phyloP scores from a whole-genome alignment of 2,797 vertebrate species.

The Tiaroga cobitis region DNA sequence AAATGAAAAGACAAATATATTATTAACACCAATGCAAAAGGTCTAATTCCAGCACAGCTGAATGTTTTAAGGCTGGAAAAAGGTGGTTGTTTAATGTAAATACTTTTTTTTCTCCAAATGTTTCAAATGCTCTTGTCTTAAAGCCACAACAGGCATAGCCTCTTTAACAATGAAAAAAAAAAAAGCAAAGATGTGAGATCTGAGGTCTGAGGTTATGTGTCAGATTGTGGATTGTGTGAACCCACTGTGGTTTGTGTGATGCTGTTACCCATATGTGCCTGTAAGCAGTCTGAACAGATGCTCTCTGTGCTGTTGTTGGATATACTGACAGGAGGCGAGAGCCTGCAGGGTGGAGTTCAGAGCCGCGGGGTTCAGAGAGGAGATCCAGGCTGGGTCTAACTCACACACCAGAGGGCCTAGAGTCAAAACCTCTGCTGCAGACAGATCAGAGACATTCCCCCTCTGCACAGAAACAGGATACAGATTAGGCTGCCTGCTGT shows the following conservation, averaged over 20 bases:
- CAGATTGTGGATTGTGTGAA: neutral
- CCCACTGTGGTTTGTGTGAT: neutral
- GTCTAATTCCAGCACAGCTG: neutral
- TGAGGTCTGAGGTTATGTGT: neutral
- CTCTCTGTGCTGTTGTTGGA: slow-evolving; percentile 62
- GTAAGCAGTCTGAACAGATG: slow-evolving; percentile 66
- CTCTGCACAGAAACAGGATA: slow-evolving; percentile 63
- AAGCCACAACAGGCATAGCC: neutral
- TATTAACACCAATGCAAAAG: neutral
- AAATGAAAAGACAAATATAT: slow-evolving; percentile 23
- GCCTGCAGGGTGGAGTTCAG: slow-evolving; percentile 63
- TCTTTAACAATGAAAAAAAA: neutral
- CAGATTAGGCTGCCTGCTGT: neutral
- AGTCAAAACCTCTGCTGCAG: slow-evolving; percentile 56
- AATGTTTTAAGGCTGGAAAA: too few relatives aligned
- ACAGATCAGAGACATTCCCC: slow-evolving; percentile 61
- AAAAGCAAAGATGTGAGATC: neutral
- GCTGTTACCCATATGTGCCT: slow-evolving; percentile 70
- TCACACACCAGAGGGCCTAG: slow-evolving; percentile 74
- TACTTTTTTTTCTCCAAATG: neutral
- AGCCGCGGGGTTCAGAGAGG: slow-evolving; percentile 58
- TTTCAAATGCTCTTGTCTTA: neutral
- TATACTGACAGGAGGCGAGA: slow-evolving; percentile 69
- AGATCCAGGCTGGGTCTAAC: slow-evolving; percentile 64
- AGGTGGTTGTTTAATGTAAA: neutral